Conservation (phyloP, 2,113 vertebrate genomes). For the Neogale vison region DNA sequence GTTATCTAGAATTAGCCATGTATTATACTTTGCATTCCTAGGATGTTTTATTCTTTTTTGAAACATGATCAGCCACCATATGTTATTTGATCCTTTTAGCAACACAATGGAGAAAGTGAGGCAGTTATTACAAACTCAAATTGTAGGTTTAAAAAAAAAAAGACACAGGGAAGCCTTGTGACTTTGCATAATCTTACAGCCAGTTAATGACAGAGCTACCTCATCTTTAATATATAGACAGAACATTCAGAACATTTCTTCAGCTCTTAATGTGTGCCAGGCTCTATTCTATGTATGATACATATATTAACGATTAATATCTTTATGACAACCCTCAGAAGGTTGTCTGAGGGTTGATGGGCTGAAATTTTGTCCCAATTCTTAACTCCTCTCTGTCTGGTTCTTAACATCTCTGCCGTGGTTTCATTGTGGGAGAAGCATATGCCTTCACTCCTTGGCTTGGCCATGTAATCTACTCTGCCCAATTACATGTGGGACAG, state of each 20-base stretch:
- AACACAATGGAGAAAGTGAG: slow-evolving; percentile 26
- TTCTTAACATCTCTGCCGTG: not conserved
- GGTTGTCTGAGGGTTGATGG: too few species aligned
- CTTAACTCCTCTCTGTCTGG: not conserved
- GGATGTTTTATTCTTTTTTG: slow-evolving; percentile 40
- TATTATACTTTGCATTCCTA: slow-evolving; percentile 26
- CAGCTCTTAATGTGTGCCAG: not conserved
- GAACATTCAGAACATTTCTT: not conserved
- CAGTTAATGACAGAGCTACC: not conserved
- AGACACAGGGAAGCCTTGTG: not conserved
- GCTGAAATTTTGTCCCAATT: not conserved
- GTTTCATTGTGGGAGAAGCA: not conserved
- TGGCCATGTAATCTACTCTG: not conserved
- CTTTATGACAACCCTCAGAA: not conserved
- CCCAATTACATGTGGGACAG: not conserved
- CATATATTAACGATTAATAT: not conserved
- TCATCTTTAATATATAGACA: not conserved
- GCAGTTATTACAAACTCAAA: slow-evolving; percentile 3
- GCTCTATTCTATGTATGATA: not conserved
- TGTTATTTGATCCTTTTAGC: slow-evolving; percentile 44
- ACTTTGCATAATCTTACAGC: not conserved
- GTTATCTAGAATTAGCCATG: slow-evolving; percentile 53
- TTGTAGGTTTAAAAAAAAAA: not conserved
- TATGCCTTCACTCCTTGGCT: not conserved
- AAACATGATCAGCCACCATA: not conserved